Evolutionary conservation across 23 tunicate species (phyloP).

Genomic region (Aplidium turbinatum): DNA sequence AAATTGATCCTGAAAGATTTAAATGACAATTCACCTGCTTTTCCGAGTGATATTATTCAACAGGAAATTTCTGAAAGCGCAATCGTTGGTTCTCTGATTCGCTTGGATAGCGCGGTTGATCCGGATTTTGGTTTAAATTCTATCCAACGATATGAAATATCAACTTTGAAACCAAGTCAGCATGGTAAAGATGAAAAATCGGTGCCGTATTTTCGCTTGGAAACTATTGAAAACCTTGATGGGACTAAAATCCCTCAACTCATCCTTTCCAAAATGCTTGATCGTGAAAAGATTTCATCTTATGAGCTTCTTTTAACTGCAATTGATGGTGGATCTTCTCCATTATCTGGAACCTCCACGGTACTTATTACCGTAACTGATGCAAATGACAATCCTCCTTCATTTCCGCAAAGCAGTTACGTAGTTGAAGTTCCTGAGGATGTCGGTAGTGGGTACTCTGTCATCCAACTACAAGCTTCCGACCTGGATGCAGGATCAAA

Average conservation of each 20-base stretch:
- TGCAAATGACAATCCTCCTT: slow-evolving; percentile 86
- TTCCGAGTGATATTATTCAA: slow-evolving; percentile 28
- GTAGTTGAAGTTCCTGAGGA: slow-evolving; percentile 60
- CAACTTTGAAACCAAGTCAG: slow-evolving; percentile 13
- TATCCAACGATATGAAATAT: slow-evolving; percentile 48
- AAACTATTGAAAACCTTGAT: slow-evolving; percentile 42
- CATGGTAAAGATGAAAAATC: slow-evolving; percentile 1
- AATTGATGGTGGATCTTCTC: slow-evolving; percentile 75
- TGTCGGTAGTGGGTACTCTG: slow-evolving; percentile 34
- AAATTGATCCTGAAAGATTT: slow-evolving; percentile 46
- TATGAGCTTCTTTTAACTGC: slow-evolving; percentile 62
- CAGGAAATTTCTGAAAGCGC: slow-evolving; percentile 82
- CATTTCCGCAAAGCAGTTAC: slow-evolving; percentile 39
- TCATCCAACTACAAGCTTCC: slow-evolving; percentile 55
- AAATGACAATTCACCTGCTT: slow-evolving; percentile 80
- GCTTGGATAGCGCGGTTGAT: slow-evolving; percentile 82
- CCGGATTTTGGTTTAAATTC: slow-evolving; percentile 71
- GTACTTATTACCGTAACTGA: slow-evolving; percentile 64
- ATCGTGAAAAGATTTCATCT: slow-evolving; percentile 51
- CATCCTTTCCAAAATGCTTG: slow-evolving; percentile 39
- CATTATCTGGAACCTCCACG: slow-evolving; percentile 65
- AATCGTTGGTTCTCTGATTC: slow-evolving; percentile 54
- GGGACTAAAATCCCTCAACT: slow-evolving; percentile 85
- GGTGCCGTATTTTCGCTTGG: slow-evolving; percentile 51
- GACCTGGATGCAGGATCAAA: slow-evolving; percentile 81